Evolutionary conservation across 2,797 vertebrate genomes (phyloP), one percentile per base, ranked within the genome.

Genomic region (Pantherophis vulpinus): DNA sequence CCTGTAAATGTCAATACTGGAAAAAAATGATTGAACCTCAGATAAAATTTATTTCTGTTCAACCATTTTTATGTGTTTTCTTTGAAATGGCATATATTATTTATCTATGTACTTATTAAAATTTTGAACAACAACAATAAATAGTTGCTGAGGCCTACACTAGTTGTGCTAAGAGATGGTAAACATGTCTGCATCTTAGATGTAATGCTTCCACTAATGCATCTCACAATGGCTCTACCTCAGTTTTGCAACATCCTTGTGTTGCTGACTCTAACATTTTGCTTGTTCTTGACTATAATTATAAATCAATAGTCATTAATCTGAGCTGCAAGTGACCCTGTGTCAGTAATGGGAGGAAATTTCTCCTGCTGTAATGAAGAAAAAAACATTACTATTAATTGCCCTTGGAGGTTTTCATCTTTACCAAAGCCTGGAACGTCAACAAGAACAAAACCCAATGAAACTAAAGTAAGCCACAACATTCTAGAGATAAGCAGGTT

Each of bases 291-390:
- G 61, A 60, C n/a, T 91, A 42, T 91, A 91, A 93, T 93, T 91
- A 88, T 91, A 91, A 91, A 89, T 93, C 86, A 93, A 91, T 91
- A 16, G 47, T 63, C 37, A 93, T 91, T 55, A 90, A 93, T 60
- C 4, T 63, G 51, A 94, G 74, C 2, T 4, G 54, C 5, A n/a
- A 29, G 0, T 83, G 66, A 93, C 86, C 0, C 3, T 0, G 29
- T 47, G 70, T 32, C 54, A 94, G 2, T 47, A 83, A 37, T 70
- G 61, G 61, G 88, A 95, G n/a, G n/a, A 70, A 94, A 94, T 83
- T 88, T 61, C 47, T 93, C 93, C 66, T 59, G 0, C 0, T 93
- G 29, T 86, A 89, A 60, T 79, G 87, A n/a, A 25, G 13, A 86
- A 16, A 6, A 11, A 92, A 90, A 86, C 9, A 66, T 0, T 63